Conservation (phyloP, 1,140 invertebrate genomes). For the Rhynchophorus ferrugineus region DNA sequence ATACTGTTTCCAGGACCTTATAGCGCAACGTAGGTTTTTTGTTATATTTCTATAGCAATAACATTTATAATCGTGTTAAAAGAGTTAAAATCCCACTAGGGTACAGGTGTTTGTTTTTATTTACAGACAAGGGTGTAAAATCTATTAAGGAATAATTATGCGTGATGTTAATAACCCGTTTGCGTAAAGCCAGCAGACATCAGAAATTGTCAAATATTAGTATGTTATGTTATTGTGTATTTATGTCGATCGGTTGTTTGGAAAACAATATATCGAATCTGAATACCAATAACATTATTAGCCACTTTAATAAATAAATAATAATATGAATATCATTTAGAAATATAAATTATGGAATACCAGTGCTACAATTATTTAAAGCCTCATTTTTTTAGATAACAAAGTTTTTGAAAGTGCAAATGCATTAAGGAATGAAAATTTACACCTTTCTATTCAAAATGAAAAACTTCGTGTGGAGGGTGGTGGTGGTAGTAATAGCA, state of each 20-base stretch:
- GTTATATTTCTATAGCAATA: no score
- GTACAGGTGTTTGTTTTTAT: not conserved
- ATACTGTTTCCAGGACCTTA: slow-evolving; percentile 53
- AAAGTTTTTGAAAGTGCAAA: slow-evolving; percentile 76
- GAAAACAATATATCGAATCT: no score
- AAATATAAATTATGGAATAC: not conserved
- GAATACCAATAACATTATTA: no score
- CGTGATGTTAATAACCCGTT: no score
- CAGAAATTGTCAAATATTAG: no score
- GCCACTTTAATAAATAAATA: no score
- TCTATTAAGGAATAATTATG: no score
- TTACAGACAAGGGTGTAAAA: no score
- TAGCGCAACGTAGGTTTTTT: slow-evolving; percentile 49
- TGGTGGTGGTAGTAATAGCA: slow-evolving; percentile 32
- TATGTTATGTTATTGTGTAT: no score
- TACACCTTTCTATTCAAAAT: slow-evolving; percentile 75
- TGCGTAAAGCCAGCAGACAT: not conserved
- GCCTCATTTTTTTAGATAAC: slow-evolving; percentile 62
- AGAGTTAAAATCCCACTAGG: not conserved
- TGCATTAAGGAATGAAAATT: slow-evolving; percentile 68
- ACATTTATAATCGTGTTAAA: no score
- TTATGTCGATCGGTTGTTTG: no score
- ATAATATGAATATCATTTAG: no score
- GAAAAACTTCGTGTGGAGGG: slow-evolving; percentile 63
- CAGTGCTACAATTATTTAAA: slow-evolving; percentile 18